Conservation (phyloP, 2,113 vertebrate species). For the Oreocharis arfaki region DNA sequence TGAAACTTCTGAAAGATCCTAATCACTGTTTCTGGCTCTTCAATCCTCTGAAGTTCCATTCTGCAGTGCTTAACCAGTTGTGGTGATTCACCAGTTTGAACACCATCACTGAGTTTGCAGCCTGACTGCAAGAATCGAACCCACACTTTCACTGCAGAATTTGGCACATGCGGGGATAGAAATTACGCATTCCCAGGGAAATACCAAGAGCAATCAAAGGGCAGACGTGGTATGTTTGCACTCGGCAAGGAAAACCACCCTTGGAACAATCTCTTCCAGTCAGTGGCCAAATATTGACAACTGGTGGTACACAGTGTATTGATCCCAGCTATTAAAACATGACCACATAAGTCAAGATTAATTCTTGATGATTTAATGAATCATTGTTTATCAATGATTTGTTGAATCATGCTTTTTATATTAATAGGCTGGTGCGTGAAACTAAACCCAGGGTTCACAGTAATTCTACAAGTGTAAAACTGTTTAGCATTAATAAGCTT, state of each 20-base stretch:
- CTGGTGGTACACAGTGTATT: background rate
- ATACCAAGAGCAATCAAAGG: background rate
- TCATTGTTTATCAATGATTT: background rate
- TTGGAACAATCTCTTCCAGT: background rate
- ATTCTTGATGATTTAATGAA: background rate
- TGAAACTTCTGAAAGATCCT: background rate
- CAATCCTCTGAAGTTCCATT: background rate
- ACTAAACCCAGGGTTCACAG: background rate
- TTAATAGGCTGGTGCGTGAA: background rate
- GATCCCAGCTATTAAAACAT: background rate
- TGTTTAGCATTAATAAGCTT: background rate
- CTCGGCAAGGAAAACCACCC: background rate
- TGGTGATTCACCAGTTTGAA: background rate
- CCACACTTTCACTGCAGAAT: background rate
- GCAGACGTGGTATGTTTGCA: background rate
- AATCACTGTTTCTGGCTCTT: background rate
- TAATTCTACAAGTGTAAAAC: background rate
- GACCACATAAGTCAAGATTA: background rate
- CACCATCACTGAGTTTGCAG: background rate
- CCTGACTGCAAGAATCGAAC: background rate
- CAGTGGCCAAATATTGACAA: background rate
- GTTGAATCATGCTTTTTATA: background rate
- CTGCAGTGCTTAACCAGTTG: background rate
- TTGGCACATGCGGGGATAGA: background rate
- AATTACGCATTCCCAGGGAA: background rate